Base-by-base conservation (phyloP, 2,797 vertebrate genomes). In the Tapera naevia region DNA sequence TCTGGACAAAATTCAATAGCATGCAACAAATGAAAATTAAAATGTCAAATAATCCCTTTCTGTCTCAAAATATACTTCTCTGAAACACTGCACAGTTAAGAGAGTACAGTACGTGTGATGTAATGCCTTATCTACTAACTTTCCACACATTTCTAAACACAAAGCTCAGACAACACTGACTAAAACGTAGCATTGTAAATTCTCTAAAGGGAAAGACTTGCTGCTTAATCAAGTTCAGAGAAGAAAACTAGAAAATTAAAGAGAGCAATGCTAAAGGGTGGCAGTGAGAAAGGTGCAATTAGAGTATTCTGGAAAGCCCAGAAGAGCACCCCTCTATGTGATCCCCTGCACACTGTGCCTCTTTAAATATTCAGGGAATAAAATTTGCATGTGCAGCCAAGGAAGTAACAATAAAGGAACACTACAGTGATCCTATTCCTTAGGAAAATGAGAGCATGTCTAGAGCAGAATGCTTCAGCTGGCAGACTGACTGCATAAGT, bases 191-290 rank as follows among this genome's bases (percentile, higher is more conserved):
- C 18, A 15, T 1, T n/a, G 6, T 7, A 46, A 61, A 58, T 33
- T 56, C 13, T 45, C 33, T 69, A 15, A 1, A 2, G 58, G 17
- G 48, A 56, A 62, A 58, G 21, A 21, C 24, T 64, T 14, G 23
- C 48, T 72, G 66, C 32, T 81, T 76, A 24, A 57, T 35, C 11
- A 16, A 3, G 5, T 9, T 1, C 6, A 65, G 37, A 73, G 56
- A 72, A 66, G 13, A 54, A 65, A 76, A 53, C 4, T 4, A 27
- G 48, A 48, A 53, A 53, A 46, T 6, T 35, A 24, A 41, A 64
- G 43, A 10, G 1, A 66, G 35, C 7, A 14, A n/a, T 2, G 0
- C 17, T 6, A 32, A 67, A 56, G n/a, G n/a, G 17, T 4, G 5
- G 22, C 33, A 43, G 5, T 4, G 33, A 65, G 25, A 22, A 23